These are phyloP conservation scores for Xestobium rufovillosum DNA, from an alignment of 2,888 invertebrate genomes.

Conservation along the genomic window DNA sequence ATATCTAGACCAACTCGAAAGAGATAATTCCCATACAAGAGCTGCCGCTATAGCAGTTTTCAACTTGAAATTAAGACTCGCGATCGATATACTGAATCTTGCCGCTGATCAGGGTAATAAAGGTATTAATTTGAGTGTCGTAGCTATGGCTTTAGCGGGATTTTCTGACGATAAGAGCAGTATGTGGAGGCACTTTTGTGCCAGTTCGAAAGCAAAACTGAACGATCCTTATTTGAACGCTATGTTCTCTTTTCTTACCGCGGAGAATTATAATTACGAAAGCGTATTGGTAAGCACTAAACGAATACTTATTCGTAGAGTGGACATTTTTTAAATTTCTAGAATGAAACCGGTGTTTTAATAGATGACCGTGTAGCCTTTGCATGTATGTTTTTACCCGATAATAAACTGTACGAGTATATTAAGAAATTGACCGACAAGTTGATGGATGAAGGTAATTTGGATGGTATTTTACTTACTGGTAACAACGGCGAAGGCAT, in stretches of 20 bases:
- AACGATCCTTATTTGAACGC: slow-evolving; percentile 87
- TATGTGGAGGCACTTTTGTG: slow-evolving; percentile 70
- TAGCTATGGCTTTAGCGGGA: slow-evolving; percentile 78
- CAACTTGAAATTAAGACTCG: slow-evolving; percentile 74
- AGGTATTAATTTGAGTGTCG: slow-evolving; percentile 48
- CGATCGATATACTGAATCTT: slow-evolving; percentile 77
- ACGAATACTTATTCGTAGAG: too few relatives aligned
- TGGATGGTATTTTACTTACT: slow-evolving; percentile 79
- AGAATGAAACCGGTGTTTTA: slow-evolving; percentile 78
- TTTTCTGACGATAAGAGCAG: slow-evolving; percentile 78
- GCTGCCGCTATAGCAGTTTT: slow-evolving; percentile 90
- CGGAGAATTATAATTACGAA: slow-evolving; percentile 68
- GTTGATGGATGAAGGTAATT: slow-evolving; percentile 68
- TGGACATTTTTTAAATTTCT: too few relatives aligned
- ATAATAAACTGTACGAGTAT: slow-evolving; percentile 71
- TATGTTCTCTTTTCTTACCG: slow-evolving; percentile 83
- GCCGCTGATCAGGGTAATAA: slow-evolving; percentile 46
- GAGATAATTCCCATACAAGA: slow-evolving; percentile 65
- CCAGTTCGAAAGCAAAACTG: slow-evolving; percentile 65
- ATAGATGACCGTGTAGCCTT: slow-evolving; percentile 88
- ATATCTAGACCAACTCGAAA: slow-evolving; percentile 62
- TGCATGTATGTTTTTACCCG: slow-evolving; percentile 78
- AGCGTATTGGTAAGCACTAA: slow-evolving; percentile 58
- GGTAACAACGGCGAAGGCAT: slow-evolving; percentile 72
- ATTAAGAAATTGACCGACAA: slow-evolving; percentile 62